Base-by-base conservation (phyloP, 2,888 invertebrate genomes). In the Agonopterix subpropinquella region DNA sequence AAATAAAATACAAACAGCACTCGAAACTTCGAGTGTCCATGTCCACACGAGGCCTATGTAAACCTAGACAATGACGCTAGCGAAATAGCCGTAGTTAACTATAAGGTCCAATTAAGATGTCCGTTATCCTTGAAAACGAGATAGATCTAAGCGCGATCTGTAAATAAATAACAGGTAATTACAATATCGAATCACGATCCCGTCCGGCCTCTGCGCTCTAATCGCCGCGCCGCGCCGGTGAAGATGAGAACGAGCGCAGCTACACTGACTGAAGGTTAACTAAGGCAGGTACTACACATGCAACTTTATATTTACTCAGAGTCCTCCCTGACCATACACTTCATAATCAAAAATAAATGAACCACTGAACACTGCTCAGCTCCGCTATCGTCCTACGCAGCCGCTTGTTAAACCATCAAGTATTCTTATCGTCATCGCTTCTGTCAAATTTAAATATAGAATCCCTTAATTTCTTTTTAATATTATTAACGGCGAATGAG, bases 1-100 rank as follows among this genome's bases (percentile, higher is more conserved):
- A 88, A 88, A 86, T 75, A 85, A 78, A 82, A 84, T 74, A 77
- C 85, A 88, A 88, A 87, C 71, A 88, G 62, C 74, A 69, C 79
- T 78, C 76, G 74, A 72, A 73, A 73, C 68, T 70, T 71, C 73
- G 66, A 73, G 72, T 74, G 77, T 77, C 28, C 28, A 28, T 74
- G 77, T 77, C 28, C 28, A 28, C 78, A 80, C 62, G 67, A 63
- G 65, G 67, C 64, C 71, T 72, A 70, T 64, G 77, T 76, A 79
- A 70, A 77, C 73, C 60, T 67, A 72, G 73, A 78, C 78, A 76
- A 79, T 73, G 74, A 78, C 73, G 73, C 70, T 61, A 65, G 70
- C 70, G 67, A 80, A 81, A 80, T 69, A 77, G 76, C 78, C 71
- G 74, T 15, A 18, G 45, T 47, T 79, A 80, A 78, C 79, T 77